Conservation (phyloP, 2,797 vertebrate species). For the Takifugu rubripes region DNA sequence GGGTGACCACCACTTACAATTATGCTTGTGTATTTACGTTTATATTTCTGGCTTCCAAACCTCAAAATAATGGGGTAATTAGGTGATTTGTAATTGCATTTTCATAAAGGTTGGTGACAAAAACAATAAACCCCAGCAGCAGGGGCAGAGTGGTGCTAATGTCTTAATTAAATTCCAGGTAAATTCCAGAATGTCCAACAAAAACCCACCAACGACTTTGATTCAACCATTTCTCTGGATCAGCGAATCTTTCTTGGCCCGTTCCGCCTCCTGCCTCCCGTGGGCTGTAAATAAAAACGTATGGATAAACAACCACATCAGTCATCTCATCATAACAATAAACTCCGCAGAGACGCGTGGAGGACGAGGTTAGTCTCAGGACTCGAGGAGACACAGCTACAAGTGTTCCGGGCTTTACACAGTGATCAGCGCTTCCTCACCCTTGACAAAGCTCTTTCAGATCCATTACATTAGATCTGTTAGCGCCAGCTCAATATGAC, state of each 20-base stretch:
- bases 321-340: not conserved
- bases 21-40: constrained; percentile 21
- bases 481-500: too few relatives aligned
- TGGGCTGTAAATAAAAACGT: too few relatives aligned
- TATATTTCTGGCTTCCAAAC: constrained; percentile 24
- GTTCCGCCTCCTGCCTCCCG: too few relatives aligned
- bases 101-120: not conserved
- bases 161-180: not conserved
- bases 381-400: not conserved
- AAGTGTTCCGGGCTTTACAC: too few relatives aligned
- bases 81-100: constrained; percentile 4
- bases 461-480: constrained; percentile 2
- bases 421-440: not conserved
- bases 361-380: not conserved
- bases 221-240: too few relatives aligned
- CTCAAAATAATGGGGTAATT: not conserved
- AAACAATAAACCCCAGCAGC: not conserved
- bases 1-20: constrained; percentile 30
- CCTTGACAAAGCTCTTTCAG: constrained; percentile 27
- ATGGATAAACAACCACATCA: not conserved
- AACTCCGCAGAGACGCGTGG: not conserved
- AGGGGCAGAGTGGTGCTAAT: constrained; percentile 2
- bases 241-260: too few relatives aligned
- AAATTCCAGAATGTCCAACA: too few relatives aligned
- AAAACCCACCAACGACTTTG: too few relatives aligned